These are phyloP conservation scores for Hecatera dysodea DNA, from an alignment of 2,888 invertebrate genomes.

Conservation along the genomic window DNA sequence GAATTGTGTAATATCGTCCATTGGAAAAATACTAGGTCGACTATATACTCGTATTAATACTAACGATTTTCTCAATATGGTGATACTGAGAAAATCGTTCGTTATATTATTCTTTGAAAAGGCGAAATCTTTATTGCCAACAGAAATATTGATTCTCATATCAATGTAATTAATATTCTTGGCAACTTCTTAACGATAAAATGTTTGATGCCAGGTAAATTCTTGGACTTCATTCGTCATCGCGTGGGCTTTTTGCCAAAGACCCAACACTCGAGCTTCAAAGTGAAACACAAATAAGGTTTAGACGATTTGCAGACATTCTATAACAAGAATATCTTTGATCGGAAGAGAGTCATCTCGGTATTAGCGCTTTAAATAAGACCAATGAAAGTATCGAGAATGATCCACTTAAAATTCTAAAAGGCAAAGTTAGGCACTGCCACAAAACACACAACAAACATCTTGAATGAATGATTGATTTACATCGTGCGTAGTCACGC, in stretches of 20 bases:
- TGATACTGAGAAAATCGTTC: not conserved
- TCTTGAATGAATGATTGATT: not conserved
- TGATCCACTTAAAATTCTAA: not conserved
- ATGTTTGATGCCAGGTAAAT: slow-evolving; percentile 55
- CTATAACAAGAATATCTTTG: slow-evolving; percentile 43
- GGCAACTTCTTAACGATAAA: slow-evolving; percentile 42
- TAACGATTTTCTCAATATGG: no score
- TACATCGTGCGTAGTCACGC: not conserved
- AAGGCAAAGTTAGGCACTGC: not conserved
- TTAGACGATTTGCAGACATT: slow-evolving; percentile 43
- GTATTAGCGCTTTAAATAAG: slow-evolving; percentile 13
- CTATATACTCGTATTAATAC: no score
- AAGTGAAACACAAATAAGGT: slow-evolving; percentile 38
- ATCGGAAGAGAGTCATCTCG: slow-evolving; percentile 14
- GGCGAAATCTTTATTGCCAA: slow-evolving; percentile 7
- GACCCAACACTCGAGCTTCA: slow-evolving; percentile 5
- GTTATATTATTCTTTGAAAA: slow-evolving; percentile 1
- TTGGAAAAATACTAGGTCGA: slow-evolving; percentile 4
- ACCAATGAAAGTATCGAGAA: not conserved
- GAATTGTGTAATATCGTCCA: slow-evolving; percentile 1
- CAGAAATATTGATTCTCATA: slow-evolving; percentile 25
- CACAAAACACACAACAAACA: not conserved
- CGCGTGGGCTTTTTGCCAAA: slow-evolving; percentile 49
- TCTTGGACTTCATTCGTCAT: slow-evolving; percentile 38
- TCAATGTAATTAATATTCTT: slow-evolving; percentile 38